Evolutionary conservation across 2,888 invertebrate genomes (phyloP), one percentile per base, ranked within the genome.

Genomic region (Gordius sp.): DNA sequence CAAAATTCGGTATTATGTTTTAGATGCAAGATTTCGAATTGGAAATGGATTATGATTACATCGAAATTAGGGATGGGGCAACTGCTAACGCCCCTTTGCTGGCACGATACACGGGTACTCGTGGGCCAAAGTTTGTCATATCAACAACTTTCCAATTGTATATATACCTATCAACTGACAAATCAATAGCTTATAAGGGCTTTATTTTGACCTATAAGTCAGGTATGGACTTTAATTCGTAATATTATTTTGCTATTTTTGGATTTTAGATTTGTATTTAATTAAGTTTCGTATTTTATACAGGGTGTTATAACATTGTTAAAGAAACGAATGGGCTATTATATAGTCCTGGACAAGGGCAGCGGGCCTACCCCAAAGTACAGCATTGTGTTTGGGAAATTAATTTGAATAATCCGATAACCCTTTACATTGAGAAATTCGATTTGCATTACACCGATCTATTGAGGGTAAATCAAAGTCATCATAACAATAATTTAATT

Each of bases 1-100:
- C 8, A 33, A 33, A 8, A 33, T 33, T 33, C 39, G 8, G 39
- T n/a, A n/a, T 33, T 33, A 33, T 13, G n/a, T 33, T 33, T 33
- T 33, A 33, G 39, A 33, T 33, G 39, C 39, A n/a, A 33, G 66
- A 68, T 58, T 59, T 68, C 27, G 67, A 68, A 57, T 62, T 70
- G 27, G 68, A 69, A 59, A 62, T 65, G 41, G 64, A 65, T 2
- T 64, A 65, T 62, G 91, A 93, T 69, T 82, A 79, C 64, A 77
- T 93, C 60, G 74, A 85, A 1, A 77, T 93, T 56, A 78, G 87
- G 61, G 87, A 93, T 68, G 93, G 93, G 2, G 78, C 81, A 58
- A 77, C 78, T 1, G 84, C 91, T 13, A 80, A 80, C 66, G 81
- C 81, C 65, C 77, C 80, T 60, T 78, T 81, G 53, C 77, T 93